These are phyloP conservation scores for Pristiophorus japonicus DNA, from an alignment of 2,113 vertebrate genomes.

Conservation along the genomic window DNA sequence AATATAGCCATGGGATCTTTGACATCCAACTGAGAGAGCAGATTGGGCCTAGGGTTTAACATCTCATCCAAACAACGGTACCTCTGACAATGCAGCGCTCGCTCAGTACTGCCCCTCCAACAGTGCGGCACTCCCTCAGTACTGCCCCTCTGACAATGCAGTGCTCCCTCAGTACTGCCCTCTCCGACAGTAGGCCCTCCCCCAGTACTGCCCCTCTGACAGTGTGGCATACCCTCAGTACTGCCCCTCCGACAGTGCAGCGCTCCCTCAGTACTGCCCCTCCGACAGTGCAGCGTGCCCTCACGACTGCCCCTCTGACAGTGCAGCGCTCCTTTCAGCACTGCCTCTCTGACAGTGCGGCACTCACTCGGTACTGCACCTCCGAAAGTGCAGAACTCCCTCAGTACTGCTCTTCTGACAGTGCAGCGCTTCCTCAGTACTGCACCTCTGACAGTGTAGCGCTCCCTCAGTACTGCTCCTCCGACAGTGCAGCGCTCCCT, in stretches of 20 bases:
- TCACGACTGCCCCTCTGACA: neutral
- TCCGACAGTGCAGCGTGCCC: neutral
- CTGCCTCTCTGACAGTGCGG: neutral
- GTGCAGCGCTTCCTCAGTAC: neutral
- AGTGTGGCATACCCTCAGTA: neutral
- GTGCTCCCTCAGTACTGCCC: neutral
- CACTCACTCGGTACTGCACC: neutral
- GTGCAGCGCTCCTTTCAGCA: neutral
- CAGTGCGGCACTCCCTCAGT: neutral
- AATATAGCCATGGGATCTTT: neutral
- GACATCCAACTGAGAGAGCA: neutral
- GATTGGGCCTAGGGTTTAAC: neutral
- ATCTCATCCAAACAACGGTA: neutral
- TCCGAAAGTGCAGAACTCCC: neutral
- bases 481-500: neutral
- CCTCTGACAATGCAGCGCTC: neutral
- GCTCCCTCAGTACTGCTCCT: neutral
- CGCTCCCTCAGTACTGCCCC: neutral
- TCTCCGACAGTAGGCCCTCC: neutral
- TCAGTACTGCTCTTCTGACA: neutral
- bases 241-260: neutral
- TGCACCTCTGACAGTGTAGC: neutral
- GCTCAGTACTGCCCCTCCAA: neutral
- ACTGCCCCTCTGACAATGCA: neutral
- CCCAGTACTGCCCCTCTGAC: neutral